Base-by-base conservation (phyloP, 2,888 invertebrate species). In the Standfussiana lucernea region DNA sequence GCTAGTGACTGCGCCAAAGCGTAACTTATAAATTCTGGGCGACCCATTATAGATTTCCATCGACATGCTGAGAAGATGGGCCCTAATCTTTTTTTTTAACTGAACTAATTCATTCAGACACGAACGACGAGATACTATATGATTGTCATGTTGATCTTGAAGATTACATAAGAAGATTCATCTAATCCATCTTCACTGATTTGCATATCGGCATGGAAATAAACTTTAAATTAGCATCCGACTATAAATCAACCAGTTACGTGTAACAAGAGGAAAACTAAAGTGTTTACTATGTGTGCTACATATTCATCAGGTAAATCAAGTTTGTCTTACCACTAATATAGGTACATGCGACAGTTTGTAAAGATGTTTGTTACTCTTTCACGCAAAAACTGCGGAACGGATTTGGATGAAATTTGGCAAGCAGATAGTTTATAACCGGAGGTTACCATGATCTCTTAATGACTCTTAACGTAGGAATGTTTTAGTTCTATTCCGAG, bases 151-250 rank as follows among this genome's bases (percentile, higher is more conserved):
- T 18, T 35, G 42, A 75, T 50, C 42, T 74, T 75, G 24, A 53
- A 56, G 4, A 37, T 32, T 69, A 62, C 61, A 28, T 50, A 69
- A 53, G 21, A 28, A 69, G 35, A 28, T 45, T 28, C 28, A 59
- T 62, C 7, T 35, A 61, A 62, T 47, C 24, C 10, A 37, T 77
- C 69, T 70, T 62, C 24, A 21, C 28, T 45, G 10, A 45, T 53
- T 77, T 62, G 42, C 62, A 77, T 77, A 28, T n/a, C 50, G 32
- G n/a, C 24, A 32, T 47, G 53, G 21, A 53, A 32, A 56, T 77
- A n/a, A 56, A 77, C 11, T 37, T 77, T 21, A 32, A n/a, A 56
- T 64, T 69, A 56, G 6, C 45, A 45, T 53, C 5, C 11, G 21
- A n/a, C 15, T 45, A 56, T 56, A 47, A 47, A 77, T 56, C 64